Conservation (phyloP, 2,797 vertebrate species). For the Sebastes oblongus region DNA sequence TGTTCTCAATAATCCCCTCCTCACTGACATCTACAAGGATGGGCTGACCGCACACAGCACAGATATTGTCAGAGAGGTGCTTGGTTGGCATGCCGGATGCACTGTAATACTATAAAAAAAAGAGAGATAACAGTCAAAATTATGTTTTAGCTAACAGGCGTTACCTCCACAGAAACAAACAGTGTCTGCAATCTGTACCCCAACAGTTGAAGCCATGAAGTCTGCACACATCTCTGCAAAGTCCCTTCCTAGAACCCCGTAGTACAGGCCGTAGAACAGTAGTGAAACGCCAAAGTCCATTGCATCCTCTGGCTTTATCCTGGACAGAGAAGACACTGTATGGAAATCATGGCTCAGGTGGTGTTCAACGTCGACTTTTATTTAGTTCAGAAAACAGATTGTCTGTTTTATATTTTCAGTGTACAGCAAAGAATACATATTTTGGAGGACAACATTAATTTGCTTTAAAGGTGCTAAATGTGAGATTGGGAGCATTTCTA, state of each 20-base stretch:
- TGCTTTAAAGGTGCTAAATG: neutral
- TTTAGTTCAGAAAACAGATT: neutral
- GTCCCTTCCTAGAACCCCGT: constrained; percentile 95
- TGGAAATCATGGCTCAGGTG: neutral
- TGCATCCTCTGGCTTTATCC: constrained; percentile 96
- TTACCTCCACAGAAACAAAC: neutral
- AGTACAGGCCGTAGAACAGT: constrained; percentile 97
- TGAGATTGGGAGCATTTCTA: no score
- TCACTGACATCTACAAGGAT: constrained; percentile 97
- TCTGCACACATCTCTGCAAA: constrained; percentile 99
- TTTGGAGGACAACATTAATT: neutral
- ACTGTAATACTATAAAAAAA: constrained; percentile 90
- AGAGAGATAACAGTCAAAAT: neutral
- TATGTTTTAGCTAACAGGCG: neutral
- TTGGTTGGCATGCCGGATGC: constrained; percentile 98
- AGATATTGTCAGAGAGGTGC: constrained; percentile 96
- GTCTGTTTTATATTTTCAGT: neutral
- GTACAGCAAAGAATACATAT: neutral
- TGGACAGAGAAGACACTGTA: constrained; percentile 53
- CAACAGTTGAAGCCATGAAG: constrained; percentile 98
- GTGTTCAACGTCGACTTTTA: neutral
- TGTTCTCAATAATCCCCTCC: constrained; percentile 99
- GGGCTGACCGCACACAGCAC: constrained; percentile 96
- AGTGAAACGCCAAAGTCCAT: constrained; percentile 99
- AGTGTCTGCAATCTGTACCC: constrained; percentile 75